Base-by-base conservation (phyloP, 2,888 invertebrate species). In the Dicyrtomina minuta region DNA sequence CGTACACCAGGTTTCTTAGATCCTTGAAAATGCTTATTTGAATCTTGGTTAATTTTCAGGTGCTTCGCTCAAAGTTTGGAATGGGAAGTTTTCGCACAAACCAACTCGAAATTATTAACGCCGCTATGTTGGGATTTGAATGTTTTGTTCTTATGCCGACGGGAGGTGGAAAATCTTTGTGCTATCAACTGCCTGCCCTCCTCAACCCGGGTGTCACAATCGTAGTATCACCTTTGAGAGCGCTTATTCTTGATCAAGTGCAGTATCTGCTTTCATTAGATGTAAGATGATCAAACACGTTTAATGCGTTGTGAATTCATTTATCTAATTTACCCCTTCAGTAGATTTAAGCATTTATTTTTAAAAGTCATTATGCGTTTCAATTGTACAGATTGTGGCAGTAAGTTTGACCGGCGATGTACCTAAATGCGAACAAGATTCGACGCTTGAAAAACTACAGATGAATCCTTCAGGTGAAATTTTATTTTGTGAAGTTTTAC, bases 71-170 rank as follows among this genome's bases (percentile, higher is more conserved):
- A 77, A 90, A 88, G 79, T 98, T 98, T 83, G 97, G 97, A 43
- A 84, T 98, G 65, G 88, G 89, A 80, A 86, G 86, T 39, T 98
- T 95, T 82, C 87, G 99, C 0, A 91, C 93, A 15, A 96, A 96
- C 82, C 99, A 99, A 82, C 84, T 93, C 75, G 93, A 95, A 83
- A 93, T 93, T 6, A 93, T 98, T 78, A 96, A 96, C 82, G 96
- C 97, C 0, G 90, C 92, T 8, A 81, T 98, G 66, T 82, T 91
- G 13, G 89, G 90, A 1, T 85, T 91, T 80, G 97, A 99, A 81
- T 92, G 93, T 80, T 98, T 99, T 81, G 90, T 99, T 1, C 86
- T 99, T 5, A 99, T 99, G 98, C 98, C 98, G 0, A 99, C 98
- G 12, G 97, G 95, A 10, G 96, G 95, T 69, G 96, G 96, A 78